Conservation (phyloP, 1,140 invertebrate species). For the Metopolophium dirhodum region DNA sequence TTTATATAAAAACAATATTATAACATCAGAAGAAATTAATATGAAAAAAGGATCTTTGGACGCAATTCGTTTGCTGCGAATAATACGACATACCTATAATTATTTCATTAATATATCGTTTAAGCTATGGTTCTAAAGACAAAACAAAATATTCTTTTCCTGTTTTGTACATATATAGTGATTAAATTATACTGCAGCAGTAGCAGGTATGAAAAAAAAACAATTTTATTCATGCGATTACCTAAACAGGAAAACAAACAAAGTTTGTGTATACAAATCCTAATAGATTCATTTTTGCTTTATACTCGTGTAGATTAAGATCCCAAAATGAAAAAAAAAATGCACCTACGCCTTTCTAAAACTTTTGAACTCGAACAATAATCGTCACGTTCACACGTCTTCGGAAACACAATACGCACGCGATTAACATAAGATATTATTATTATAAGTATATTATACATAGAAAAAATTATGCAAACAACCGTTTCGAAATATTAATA, state of each 20-base stretch:
- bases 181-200: background rate
- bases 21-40: no score
- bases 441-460: background rate
- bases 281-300: slow-evolving; percentile 18
- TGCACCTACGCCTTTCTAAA: slow-evolving; percentile 2
- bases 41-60: no score
- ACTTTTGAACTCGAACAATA: background rate
- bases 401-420: background rate
- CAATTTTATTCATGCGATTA: background rate
- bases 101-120: background rate
- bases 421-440: slow-evolving; percentile 15
- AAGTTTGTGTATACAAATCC: background rate
- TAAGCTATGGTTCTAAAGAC: background rate
- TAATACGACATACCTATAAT: no score
- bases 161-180: background rate
- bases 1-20: no score
- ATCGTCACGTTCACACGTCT: slow-evolving; percentile 25
- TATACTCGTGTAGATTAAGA: background rate
- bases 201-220: background rate
- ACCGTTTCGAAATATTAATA: background rate
- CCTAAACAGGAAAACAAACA: background rate
- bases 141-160: background rate
- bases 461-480: slow-evolving; percentile 25
- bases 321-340: background rate
- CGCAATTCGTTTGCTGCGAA: no score